Percentiles rank a stretch among this genome's conserved stretches.
These are phyloP conservation scores for Sturmia bella DNA, from an alignment of 2,888 invertebrate genomes.

Conservation along the genomic window DNA sequence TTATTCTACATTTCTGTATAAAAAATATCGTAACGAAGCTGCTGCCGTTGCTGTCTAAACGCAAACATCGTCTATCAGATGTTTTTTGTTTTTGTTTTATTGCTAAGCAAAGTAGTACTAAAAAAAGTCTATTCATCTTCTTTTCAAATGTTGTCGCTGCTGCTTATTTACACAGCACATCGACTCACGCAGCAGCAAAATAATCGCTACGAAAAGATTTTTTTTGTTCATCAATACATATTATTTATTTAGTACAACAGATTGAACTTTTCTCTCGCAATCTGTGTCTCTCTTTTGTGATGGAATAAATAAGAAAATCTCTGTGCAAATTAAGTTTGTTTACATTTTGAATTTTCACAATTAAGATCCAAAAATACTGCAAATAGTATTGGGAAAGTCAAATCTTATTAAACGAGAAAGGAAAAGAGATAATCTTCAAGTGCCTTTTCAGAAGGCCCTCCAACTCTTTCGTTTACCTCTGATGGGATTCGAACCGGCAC, in stretches of 20 bases:
- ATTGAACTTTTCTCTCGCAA: slow-evolving; percentile 33
- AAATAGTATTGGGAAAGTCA: background rate
- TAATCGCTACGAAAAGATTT: background rate
- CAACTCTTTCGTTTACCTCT: no score
- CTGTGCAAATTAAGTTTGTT: slow-evolving; percentile 44
- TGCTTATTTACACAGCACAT: background rate
- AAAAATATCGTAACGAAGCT: slow-evolving; percentile 33
- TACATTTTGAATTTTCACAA: slow-evolving; percentile 44
- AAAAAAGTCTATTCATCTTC: slow-evolving; percentile 14
- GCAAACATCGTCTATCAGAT: slow-evolving; percentile 6
- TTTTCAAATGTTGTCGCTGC: background rate
- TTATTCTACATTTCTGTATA: slow-evolving; percentile 78
- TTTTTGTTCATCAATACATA: slow-evolving; percentile 7
- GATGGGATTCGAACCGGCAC: no score
- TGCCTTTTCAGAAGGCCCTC: background rate
- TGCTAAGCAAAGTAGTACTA: background rate
- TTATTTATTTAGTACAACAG: slow-evolving; percentile 21
- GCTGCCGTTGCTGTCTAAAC: slow-evolving; percentile 26
- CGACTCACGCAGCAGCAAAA: slow-evolving; percentile 11
- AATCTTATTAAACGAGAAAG: background rate
- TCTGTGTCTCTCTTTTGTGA: slow-evolving; percentile 41
- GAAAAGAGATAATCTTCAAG: background rate
- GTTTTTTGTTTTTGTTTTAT: slow-evolving; percentile 8
- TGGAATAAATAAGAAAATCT: slow-evolving; percentile 15
- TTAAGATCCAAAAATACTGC: slow-evolving; percentile 40